Conservation (phyloP, 1,140 invertebrate species). For the Lethrus apterus region DNA sequence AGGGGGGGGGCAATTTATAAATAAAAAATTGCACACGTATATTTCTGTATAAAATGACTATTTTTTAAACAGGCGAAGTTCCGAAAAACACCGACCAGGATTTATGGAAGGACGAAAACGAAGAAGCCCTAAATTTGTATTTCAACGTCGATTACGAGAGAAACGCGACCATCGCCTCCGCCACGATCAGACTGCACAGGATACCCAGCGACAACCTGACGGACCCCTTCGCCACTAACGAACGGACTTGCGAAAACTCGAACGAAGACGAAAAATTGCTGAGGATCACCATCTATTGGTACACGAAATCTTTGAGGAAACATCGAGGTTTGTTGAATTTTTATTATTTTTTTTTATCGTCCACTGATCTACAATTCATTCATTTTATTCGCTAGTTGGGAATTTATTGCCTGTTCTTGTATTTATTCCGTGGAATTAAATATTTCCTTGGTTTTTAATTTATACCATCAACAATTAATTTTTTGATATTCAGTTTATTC, state of each 20-base stretch:
- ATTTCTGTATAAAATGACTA: neutral
- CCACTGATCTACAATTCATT: too few species aligned
- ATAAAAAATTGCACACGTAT: slow-evolving; percentile 1
- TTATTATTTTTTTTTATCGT: too few species aligned
- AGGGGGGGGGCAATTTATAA: too few species aligned
- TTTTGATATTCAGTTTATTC: too few species aligned
- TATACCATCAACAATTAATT: too few species aligned
- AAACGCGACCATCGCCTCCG: slow-evolving; percentile 41
- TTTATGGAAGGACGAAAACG: slow-evolving; percentile 44
- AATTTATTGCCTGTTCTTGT: too few species aligned
- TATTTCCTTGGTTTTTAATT: too few species aligned
- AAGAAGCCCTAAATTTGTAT: slow-evolving; percentile 49
- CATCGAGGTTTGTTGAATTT: too few species aligned
- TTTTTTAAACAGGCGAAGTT: slow-evolving; percentile 42
- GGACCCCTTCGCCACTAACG: slow-evolving; percentile 17
- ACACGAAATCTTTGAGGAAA: slow-evolving; percentile 48
- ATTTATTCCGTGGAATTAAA: too few species aligned
- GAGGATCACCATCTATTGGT: slow-evolving; percentile 54
- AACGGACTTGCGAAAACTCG: slow-evolving; percentile 30
- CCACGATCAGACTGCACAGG: slow-evolving; percentile 49
- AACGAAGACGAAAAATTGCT: slow-evolving; percentile 49
- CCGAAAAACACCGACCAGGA: slow-evolving; percentile 50
- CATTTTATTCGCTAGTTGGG: too few species aligned
- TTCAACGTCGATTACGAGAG: slow-evolving; percentile 47
- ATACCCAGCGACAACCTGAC: slow-evolving; percentile 42